Evolutionary conservation across 2,797 vertebrate genomes (phyloP).

Genomic region (Cyprinella venusta): DNA sequence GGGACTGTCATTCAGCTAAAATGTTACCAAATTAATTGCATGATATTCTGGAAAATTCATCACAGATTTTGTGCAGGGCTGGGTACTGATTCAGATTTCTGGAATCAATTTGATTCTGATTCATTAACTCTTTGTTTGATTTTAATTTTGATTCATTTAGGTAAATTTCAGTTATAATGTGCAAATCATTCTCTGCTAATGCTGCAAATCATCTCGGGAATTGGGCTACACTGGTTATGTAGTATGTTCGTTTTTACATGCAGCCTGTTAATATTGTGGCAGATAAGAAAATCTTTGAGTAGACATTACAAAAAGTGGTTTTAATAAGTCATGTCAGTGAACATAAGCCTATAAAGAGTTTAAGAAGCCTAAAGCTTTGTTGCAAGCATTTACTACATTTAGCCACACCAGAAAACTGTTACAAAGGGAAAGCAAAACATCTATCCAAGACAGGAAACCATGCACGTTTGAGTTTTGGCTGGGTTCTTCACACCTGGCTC

Average conservation of each 20-base stretch:
- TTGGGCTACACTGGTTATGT: neutral
- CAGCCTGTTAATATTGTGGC: neutral
- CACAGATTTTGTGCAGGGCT: neutral
- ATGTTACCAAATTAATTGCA: neutral
- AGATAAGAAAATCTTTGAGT: neutral
- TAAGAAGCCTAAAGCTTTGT: neutral
- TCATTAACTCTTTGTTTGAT: neutral
- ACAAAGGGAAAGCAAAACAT: neutral
- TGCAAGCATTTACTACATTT: slow-evolving; percentile 13
- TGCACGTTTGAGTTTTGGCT: slow-evolving; percentile 15
- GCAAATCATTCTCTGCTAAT: neutral
- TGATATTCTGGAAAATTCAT: neutral
- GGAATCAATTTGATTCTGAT: neutral
- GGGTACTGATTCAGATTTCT: neutral
- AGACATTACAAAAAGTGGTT: neutral
- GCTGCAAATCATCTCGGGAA: neutral
- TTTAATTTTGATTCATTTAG: neutral
- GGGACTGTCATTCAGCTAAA: neutral
- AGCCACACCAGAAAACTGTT: slow-evolving; percentile 16
- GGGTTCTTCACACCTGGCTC: slow-evolving; percentile 32
- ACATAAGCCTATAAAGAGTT: neutral
- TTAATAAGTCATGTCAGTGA: neutral
- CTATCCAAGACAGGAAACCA: slow-evolving; percentile 36
- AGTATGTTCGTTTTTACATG: neutral
- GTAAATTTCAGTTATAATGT: neutral